phyloP scores from a whole-genome alignment of 1,140 invertebrate species.

The Drosophila nigrodunni region DNA sequence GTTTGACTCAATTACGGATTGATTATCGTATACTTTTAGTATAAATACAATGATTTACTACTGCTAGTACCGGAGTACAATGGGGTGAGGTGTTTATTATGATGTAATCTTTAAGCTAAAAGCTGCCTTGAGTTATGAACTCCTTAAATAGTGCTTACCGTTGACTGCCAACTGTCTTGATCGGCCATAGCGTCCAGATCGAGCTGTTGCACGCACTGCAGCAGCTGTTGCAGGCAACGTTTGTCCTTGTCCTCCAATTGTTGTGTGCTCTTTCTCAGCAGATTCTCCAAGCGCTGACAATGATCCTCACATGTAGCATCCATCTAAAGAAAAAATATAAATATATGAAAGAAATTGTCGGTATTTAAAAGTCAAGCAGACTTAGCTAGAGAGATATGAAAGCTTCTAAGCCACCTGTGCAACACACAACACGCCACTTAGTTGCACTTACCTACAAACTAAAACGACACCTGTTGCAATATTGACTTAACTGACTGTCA shows the following conservation, averaged over 20 bases:
- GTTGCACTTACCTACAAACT: background rate
- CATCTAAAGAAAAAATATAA: constrained; percentile 37
- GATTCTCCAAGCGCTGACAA: constrained; percentile 62
- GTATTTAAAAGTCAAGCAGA: too few relatives aligned
- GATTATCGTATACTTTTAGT: background rate
- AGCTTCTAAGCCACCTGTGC: background rate
- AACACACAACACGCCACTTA: background rate
- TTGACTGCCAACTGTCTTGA: constrained; percentile 54
- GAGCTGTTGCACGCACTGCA: constrained; percentile 86
- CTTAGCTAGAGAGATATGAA: too few relatives aligned
- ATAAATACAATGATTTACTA: too few relatives aligned
- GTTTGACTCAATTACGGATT: too few relatives aligned
- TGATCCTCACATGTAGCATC: constrained; percentile 76
- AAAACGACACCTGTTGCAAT: background rate
- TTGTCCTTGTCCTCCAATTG: constrained; percentile 85
- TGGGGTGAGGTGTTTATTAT: too few relatives aligned
- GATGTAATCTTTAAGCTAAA: too few relatives aligned
- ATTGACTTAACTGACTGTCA: background rate
- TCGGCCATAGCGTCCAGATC: constrained; percentile 85
- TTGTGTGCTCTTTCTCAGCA: constrained; percentile 56
- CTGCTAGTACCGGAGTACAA: too few relatives aligned
- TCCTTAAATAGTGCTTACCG: constrained; percentile 14
- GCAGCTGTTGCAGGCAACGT: constrained; percentile 86
- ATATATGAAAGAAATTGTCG: too few relatives aligned
- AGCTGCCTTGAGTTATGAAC: too few relatives aligned